Base-by-base conservation (phyloP, 2,888 invertebrate genomes). In the Troides oblongomaculatus region DNA sequence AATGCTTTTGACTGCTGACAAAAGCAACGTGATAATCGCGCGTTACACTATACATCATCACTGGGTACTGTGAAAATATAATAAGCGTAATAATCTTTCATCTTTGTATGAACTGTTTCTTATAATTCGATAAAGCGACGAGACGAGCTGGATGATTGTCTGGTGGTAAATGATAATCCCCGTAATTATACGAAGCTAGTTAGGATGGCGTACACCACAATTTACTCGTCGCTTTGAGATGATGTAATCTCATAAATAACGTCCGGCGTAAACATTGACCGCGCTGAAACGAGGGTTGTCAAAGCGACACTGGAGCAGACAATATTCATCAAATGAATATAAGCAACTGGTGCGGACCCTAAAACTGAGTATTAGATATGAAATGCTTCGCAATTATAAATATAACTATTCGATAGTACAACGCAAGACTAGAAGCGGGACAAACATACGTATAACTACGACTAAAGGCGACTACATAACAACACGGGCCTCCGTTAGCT, bases 341-440 rank as follows among this genome's bases (percentile, higher is more conserved):
- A n/a, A 62, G 3, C 67, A 59, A 57, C 58, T 59, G 62, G 61
- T 65, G 72, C 70, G 72, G 73, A 78, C 75, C n/a, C 75, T 77
- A 64, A 43, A 58, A 74, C 77, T 85, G 85, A 85, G 86, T 85
- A 85, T 85, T 85, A 81, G 77, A 78, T 58, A 50, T 74, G 64
- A 71, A 74, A 74, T 71, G 70, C 71, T 69, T 72, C 66, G 69
- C 69, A 62, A 70, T 57, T 66, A 80, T 76, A 77, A 77, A 77
- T 39, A 10, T 77, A 68, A 72, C 69, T 71, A 71, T 68, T 71
- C 70, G 71, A 72, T 71, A 74, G 81, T 81, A 83, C 82, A 79
- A 82, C 84, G 77, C 78, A 77, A 80, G 87, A 88, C 88, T 86
- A 87, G 86, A 85, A 81, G 83, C 84, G 76, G 78, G 74, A 66